Base-by-base conservation (phyloP, 2,888 invertebrate species). In the Platypus cylindrus region DNA sequence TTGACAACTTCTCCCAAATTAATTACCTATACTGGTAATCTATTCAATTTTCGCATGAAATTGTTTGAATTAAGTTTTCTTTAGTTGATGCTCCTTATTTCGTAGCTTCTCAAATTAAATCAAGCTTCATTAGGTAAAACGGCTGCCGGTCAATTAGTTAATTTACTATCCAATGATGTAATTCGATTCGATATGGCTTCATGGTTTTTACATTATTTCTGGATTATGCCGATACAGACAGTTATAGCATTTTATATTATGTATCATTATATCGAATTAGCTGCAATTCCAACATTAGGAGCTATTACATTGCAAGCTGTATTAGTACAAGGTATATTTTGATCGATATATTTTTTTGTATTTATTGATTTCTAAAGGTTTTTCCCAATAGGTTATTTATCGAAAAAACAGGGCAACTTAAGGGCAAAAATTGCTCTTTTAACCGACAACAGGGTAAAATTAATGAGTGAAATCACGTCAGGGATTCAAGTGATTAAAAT, bases 161-260 rank as follows among this genome's bases (percentile, higher is more conserved):
- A 87, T 57, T 60, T 89, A 36, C 67, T 89, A 63, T 84, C 86
- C 1, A 87, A 86, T 50, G 89, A 89, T 54, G 85, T 87, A 2
- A 76, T 76, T 48, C 70, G 85, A 43, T 84, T 87, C 55, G 87
- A 87, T 53, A 60, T 75, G 58, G 72, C 76, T 14, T 69, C 77
- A 13, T 49, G 73, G 31, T 75, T 75, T 52, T 58, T 84, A 9
- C 81, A 85, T 59, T 85, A 78, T 54, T 58, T 85, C 28, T 83
- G 84, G 82, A 73, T 85, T 34, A 80, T 80, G 63, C 86, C 86
- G 0, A 65, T 85, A 9, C 76, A 82, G 48, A 73, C 76, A 7
- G 63, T 73, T 1, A 70, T 80, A 15, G 71, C 75, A n/a, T 63
- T 71, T 5, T 66, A 60, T 36, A 64, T 80, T 34, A 66, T 75